Evolutionary conservation across 2,113 vertebrate species (phyloP), one percentile per base, ranked within the genome.

Genomic region (Morone chrysops): DNA sequence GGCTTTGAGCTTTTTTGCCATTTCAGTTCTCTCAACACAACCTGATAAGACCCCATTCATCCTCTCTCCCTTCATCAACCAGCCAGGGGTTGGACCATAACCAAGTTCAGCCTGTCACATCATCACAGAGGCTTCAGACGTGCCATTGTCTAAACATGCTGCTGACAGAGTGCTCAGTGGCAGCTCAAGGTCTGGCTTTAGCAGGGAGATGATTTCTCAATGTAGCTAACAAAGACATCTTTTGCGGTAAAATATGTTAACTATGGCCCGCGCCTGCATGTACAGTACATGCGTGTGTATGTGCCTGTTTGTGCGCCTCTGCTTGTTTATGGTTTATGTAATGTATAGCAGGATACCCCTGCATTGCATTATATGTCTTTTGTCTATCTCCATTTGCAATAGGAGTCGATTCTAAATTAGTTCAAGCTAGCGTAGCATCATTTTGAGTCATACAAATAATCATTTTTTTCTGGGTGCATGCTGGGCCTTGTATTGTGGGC

Each of bases 21-120:
- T 90, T 92, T 78, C 68, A 85, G 80, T 70, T 92, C 81, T 87
- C 76, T 80, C 87, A 84, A 54, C 82, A 66, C 78, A 63, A 89
- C 87, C 81, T 74, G 83, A 90, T 89, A 74, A 84, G 82, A 90
- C 73, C 90, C 70, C 48, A 87, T 91, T 92, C 88, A 92, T 92
- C 54, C 80, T 70, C n/a, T 56, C 81, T 83, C 54, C 60, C 66
- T 80, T 89, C 71, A 86, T 88, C 85, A 84, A 47, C 69, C 74
- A 82, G 77, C 68, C 81, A 81, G 76, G 38, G 65, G 66, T 85
- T 82, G 87, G 79, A 83, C 74, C 75, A 16, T 41, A 79, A 89
- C 88, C 86, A 90, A 81, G 91, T 82, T 81, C 51, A 77, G 70
- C 62, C 81, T 82, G 86, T 91, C 89, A 90, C 85, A 84, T 90